Conservation (phyloP, 2,888 invertebrate species). For the Antheraea yamamai region DNA sequence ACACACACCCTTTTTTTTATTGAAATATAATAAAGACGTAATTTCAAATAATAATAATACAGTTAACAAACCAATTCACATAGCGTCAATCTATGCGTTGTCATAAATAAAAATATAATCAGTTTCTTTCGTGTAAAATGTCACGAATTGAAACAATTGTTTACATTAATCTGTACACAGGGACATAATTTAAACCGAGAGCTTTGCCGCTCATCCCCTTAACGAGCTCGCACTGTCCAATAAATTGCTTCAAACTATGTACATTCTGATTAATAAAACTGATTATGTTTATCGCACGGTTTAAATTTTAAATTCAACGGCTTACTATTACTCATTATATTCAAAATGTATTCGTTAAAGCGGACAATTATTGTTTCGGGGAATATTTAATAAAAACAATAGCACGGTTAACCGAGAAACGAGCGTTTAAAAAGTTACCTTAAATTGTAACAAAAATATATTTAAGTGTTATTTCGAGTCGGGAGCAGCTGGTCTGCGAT, state of each 20-base stretch:
- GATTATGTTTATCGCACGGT: slow-evolving; percentile 60
- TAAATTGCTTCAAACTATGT: slow-evolving; percentile 67
- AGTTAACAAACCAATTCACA: background rate
- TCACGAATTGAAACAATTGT: slow-evolving; percentile 47
- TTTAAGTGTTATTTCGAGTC: slow-evolving; percentile 58
- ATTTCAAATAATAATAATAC: background rate
- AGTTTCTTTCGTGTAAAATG: slow-evolving; percentile 27
- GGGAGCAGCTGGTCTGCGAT: slow-evolving; percentile 70
- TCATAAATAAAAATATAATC: slow-evolving; percentile 3
- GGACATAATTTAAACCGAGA: slow-evolving; percentile 62
- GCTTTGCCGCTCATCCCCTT: slow-evolving; percentile 68
- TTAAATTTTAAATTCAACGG: slow-evolving; percentile 57
- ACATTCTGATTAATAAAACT: slow-evolving; percentile 69
- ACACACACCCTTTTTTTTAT: too few relatives aligned
- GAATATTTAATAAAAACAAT: slow-evolving; percentile 26
- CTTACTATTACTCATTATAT: slow-evolving; percentile 50
- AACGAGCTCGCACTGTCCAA: slow-evolving; percentile 66
- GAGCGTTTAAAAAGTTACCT: background rate
- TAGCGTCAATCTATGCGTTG: background rate
- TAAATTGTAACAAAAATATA: background rate
- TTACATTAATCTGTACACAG: slow-evolving; percentile 55
- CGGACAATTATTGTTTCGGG: slow-evolving; percentile 25
- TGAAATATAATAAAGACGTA: background rate
- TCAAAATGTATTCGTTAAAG: slow-evolving; percentile 50
- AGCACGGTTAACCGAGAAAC: background rate